phyloP scores from a whole-genome alignment of 2,888 invertebrate species.

The Acronicta aceris region DNA sequence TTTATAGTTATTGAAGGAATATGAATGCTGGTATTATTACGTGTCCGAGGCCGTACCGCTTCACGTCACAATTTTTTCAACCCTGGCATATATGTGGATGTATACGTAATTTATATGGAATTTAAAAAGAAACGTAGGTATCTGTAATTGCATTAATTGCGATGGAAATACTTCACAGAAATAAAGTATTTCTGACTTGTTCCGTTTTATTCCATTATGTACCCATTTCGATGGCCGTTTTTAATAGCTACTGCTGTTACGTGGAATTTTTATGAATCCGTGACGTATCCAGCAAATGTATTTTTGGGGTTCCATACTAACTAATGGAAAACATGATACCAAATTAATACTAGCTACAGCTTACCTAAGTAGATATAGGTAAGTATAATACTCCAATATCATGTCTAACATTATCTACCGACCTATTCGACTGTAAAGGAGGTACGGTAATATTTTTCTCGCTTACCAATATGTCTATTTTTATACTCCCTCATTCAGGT shows the following conservation, averaged over 20 bases:
- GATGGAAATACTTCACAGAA: slow-evolving; percentile 30
- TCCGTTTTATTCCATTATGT: slow-evolving; percentile 7
- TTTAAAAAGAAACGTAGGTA: slow-evolving; percentile 20
- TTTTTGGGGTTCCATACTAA: background rate
- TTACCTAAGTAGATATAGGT: too few species aligned
- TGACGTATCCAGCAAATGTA: background rate
- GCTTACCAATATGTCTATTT: background rate
- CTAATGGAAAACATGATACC: background rate
- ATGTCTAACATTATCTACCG: too few species aligned
- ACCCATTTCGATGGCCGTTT: slow-evolving; percentile 4
- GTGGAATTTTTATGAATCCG: background rate
- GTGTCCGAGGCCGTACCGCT: slow-evolving; percentile 46
- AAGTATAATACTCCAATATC: too few species aligned
- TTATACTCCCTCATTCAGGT: background rate
- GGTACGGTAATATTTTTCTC: too few species aligned
- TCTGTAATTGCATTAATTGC: slow-evolving; percentile 22
- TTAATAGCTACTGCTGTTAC: background rate
- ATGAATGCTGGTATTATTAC: slow-evolving; percentile 61
- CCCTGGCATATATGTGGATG: slow-evolving; percentile 47
- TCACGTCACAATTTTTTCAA: slow-evolving; percentile 36
- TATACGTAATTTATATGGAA: slow-evolving; percentile 25
- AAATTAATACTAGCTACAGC: too few species aligned
- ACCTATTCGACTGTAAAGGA: too few species aligned
- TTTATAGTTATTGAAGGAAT: slow-evolving; percentile 41
- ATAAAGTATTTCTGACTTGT: slow-evolving; percentile 14